Percentiles rank a stretch among this genome's conserved stretches.
Conservation (phyloP, 1,140 invertebrate species). For the Scaptomyza pallida region DNA sequence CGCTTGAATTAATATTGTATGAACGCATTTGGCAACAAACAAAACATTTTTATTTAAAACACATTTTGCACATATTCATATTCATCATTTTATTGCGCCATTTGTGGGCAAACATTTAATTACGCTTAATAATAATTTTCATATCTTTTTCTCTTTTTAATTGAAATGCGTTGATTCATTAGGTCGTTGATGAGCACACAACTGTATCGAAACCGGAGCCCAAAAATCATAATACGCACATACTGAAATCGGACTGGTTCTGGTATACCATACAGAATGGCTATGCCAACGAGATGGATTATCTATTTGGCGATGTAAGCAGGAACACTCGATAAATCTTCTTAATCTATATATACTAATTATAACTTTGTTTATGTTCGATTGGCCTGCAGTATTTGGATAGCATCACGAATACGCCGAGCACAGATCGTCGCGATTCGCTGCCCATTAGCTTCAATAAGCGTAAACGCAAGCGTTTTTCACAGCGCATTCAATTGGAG, state of each 20-base stretch:
- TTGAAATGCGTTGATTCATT: conserved; percentile 25
- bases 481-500: conserved; percentile 77
- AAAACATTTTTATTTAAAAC: conserved; percentile 54
- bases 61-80: conserved; percentile 32
- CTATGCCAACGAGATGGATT: conserved; percentile 95
- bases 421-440: conserved; percentile 86
- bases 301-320: conserved; percentile 92
- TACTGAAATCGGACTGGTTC: conserved; percentile 98
- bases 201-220: conserved; percentile 88
- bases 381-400: conserved; percentile 78
- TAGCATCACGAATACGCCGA: conserved; percentile 82
- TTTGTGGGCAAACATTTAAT: background rate
- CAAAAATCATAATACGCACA: conserved; percentile 85
- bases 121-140: conserved; percentile 5
- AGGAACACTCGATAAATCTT: background rate
- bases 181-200: conserved; percentile 93
- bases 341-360: background rate
- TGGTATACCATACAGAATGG: conserved; percentile 97
- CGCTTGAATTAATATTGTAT: conserved; percentile 54
- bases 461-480: conserved; percentile 90
- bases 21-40: conserved; percentile 45
- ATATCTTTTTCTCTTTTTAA: conserved; percentile 1
- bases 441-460: conserved; percentile 83
- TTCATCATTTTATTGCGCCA: conserved; percentile 1
- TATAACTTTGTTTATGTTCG: background rate